Base-by-base conservation (phyloP, 1,140 invertebrate species). In the Diabrotica virgifera region DNA sequence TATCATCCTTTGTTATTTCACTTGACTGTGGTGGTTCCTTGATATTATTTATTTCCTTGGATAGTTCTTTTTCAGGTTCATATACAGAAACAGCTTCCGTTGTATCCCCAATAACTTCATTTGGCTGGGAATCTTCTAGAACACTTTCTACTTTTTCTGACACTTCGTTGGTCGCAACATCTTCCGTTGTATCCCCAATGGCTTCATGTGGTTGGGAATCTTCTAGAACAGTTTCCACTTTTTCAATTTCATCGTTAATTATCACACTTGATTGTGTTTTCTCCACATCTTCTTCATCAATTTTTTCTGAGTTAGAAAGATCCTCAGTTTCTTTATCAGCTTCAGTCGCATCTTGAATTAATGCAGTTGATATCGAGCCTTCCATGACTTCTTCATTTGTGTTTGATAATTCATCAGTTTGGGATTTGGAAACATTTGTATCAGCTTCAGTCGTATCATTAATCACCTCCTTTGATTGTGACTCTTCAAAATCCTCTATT, bases 391-490 rank as follows among this genome's bases (percentile, higher is more conserved):
- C 24, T 2, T 24, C 24, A 24, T 24, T 24, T 24, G 1, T 24
- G 24, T 24, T 4, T 24, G 24, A 24, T 24, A 24, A 24, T 46
- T 46, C 40, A 46, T 46, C 40, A 46, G 8, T 46, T 46, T 46
- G 40, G 40, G 40, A 46, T 46, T 46, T n/a, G 6, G 8, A 8
- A 6, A 46, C 40, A 10, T n/a, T 6, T 10, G 2, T 46, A 46
- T 8, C 8, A 10, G n/a, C 5, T 46, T 46, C 40, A 46, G 40
- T 6, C 40, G 5, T 6, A 10, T 46, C 40, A 2, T 24, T 24
- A 40, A 40, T 50, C 8, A 50, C 38, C 6, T 60, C 50, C 51
- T 60, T 14, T 24, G 59, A 50, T 60, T 46, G 12, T 11, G 59
- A 46, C 46, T 8, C 37, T 60, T 46, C 51, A 35, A 40, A 5